phyloP scores from a whole-genome alignment of 2,113 vertebrate genomes.

The Sinocyclocheilus grahami region DNA sequence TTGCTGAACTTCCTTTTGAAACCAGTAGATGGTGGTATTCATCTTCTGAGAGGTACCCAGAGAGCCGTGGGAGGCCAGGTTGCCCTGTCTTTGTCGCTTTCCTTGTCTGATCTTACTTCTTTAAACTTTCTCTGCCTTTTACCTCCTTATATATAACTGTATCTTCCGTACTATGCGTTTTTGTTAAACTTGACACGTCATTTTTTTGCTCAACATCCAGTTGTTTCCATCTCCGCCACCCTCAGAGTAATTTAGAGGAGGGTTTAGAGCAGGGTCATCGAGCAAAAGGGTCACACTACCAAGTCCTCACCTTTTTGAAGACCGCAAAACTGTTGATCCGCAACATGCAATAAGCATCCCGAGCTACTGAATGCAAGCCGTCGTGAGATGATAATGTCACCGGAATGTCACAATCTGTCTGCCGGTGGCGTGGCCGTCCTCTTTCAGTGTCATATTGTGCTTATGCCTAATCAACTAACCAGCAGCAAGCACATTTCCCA shows the following conservation, averaged over 20 bases:
- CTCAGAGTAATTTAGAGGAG: constrained; percentile 53
- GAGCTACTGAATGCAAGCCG: constrained; percentile 72
- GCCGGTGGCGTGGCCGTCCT: constrained; percentile 64
- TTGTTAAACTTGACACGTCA: constrained; percentile 41
- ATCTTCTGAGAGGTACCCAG: constrained; percentile 70
- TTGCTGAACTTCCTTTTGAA: constrained; percentile 38
- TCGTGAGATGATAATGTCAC: constrained; percentile 75
- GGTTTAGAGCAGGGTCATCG: constrained; percentile 70
- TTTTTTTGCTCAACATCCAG: neutral
- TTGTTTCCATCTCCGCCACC: neutral
- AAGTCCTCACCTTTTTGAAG: constrained; percentile 74
- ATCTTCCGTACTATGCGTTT: neutral
- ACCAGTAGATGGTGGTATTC: constrained; percentile 83
- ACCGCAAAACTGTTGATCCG: constrained; percentile 79
- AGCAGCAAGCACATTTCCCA: constrained; percentile 65
- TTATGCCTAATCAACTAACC: constrained; percentile 70
- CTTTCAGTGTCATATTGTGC: constrained; percentile 64
- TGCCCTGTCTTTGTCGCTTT: constrained; percentile 37
- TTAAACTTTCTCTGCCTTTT: constrained; percentile 7
- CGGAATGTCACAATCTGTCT: constrained; percentile 77
- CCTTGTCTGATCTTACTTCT: neutral
- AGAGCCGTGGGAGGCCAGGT: neutral
- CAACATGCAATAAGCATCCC: constrained; percentile 75
- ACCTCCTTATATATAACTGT: neutral
- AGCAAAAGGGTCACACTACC: constrained; percentile 74